A percentile compares a stretch with the other conserved stretches of the same genome.
phyloP scores from a whole-genome alignment of 2,797 vertebrate species.

The Rhyacichthys aspro region DNA sequence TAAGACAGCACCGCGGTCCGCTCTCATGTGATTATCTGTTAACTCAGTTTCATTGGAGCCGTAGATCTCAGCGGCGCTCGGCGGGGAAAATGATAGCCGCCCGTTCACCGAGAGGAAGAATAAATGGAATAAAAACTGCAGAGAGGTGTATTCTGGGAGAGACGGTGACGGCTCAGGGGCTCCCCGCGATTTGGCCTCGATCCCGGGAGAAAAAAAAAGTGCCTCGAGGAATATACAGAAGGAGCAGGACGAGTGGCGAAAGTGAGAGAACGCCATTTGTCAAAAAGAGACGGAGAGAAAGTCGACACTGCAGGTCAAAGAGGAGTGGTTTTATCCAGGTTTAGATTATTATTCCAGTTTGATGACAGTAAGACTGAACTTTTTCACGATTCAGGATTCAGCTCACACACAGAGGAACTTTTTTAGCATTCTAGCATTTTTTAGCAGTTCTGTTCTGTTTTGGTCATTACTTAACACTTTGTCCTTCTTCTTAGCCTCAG shows the following conservation, averaged over 20 bases:
- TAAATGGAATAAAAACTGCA: conserved; percentile 13
- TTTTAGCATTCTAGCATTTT: too few species aligned
- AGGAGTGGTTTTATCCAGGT: too few species aligned
- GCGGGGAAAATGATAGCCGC: conserved; percentile 34
- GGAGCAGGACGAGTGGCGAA: background rate
- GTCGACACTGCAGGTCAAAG: background rate
- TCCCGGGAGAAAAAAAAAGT: conserved; percentile 8
- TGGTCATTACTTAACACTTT: too few species aligned
- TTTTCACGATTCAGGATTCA: too few species aligned
- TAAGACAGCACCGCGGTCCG: conserved; percentile 27
- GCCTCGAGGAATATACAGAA: conserved; percentile 8
- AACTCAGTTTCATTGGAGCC: conserved; percentile 52
- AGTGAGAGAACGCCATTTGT: background rate
- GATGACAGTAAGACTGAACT: too few species aligned
- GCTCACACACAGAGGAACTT: too few species aligned
- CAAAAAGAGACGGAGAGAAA: conserved; percentile 2
- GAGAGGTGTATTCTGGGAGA: conserved; percentile 35
- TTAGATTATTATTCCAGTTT: background rate
- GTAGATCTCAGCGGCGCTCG: conserved; percentile 39
- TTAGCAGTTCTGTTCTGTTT: too few species aligned
- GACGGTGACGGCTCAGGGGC: conserved; percentile 12
- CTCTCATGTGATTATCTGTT: conserved; percentile 58
- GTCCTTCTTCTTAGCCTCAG: too few species aligned
- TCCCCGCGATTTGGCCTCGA: conserved; percentile 14
- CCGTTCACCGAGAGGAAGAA: conserved; percentile 10